Percentiles rank a stretch among this genome's conserved stretches.
Evolutionary conservation across 2,888 invertebrate species (phyloP).

Genomic region (Cephus spinipes): DNA sequence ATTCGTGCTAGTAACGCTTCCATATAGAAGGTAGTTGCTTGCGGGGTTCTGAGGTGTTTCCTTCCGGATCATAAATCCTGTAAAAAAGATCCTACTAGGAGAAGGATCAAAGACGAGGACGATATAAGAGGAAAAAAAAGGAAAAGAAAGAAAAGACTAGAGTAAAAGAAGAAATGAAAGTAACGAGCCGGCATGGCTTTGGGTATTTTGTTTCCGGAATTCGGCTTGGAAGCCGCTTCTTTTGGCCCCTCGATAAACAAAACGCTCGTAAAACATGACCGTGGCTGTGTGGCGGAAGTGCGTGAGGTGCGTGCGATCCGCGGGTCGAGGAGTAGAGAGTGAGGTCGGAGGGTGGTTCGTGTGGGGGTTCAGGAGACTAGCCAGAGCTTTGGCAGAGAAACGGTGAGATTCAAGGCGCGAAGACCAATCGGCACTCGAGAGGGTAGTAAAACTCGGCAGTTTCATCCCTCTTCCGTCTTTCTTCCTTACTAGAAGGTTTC

Average conservation of each 20-base stretch:
- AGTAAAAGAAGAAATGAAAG: neutral
- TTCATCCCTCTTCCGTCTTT: conserved; percentile 15
- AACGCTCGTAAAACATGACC: conserved; percentile 15
- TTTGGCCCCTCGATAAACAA: conserved; percentile 13
- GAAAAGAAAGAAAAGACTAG: neutral
- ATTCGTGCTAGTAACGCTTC: too few relatives aligned
- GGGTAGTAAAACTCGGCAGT: conserved; percentile 25
- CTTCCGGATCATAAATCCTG: too few relatives aligned
- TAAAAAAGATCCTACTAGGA: too few relatives aligned
- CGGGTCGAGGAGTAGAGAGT: neutral
- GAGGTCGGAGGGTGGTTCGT: neutral
- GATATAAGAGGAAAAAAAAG: neutral
- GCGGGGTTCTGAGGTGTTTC: too few relatives aligned
- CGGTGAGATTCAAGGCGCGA: neutral
- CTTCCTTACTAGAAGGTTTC: neutral
- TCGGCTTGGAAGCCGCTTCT: neutral
- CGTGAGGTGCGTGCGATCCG: neutral
- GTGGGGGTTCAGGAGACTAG: neutral
- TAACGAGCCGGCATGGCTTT: neutral
- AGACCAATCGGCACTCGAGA: conserved; percentile 8
- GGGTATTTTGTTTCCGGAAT: neutral
- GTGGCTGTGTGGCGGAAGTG: neutral
- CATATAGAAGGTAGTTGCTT: too few relatives aligned
- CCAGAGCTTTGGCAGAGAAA: neutral
- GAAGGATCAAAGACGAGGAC: too few relatives aligned